A percentile compares a stretch with the other conserved stretches of the same genome.
These are phyloP conservation scores for Shargacucullia verbasci DNA, from an alignment of 2,888 invertebrate species.

Conservation along the genomic window DNA sequence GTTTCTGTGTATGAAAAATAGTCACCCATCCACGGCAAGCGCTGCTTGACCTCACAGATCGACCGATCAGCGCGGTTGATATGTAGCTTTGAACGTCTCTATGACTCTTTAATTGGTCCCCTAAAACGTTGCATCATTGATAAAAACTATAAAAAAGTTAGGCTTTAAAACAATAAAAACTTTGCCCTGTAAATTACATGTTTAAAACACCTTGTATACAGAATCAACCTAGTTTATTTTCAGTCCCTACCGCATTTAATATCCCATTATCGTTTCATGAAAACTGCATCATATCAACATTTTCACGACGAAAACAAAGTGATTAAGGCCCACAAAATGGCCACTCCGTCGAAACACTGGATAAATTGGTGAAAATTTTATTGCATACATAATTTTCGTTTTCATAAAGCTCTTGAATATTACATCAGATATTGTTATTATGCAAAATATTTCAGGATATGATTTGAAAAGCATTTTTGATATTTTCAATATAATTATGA, in stretches of 20 bases:
- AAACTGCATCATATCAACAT: slow-evolving; percentile 37
- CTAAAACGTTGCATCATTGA: too few species aligned
- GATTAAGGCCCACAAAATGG: slow-evolving; percentile 44
- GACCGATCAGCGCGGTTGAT: too few species aligned
- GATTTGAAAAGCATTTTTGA: neutral
- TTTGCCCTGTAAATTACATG: too few species aligned
- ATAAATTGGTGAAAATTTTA: slow-evolving; percentile 47
- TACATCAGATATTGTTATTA: slow-evolving; percentile 5
- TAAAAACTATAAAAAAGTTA: too few species aligned
- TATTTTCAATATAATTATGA: too few species aligned
- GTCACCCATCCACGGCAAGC: too few species aligned
- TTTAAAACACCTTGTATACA: neutral
- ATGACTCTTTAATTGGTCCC: too few species aligned
- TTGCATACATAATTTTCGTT: slow-evolving; percentile 44
- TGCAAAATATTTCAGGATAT: slow-evolving; percentile 2
- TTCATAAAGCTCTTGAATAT: slow-evolving; percentile 21
- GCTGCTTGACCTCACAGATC: too few species aligned
- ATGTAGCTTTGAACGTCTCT: too few species aligned
- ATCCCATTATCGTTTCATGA: slow-evolving; percentile 37
- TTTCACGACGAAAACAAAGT: slow-evolving; percentile 44
- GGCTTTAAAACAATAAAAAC: too few species aligned
- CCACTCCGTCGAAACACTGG: slow-evolving; percentile 36
- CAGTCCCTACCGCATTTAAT: slow-evolving; percentile 32
- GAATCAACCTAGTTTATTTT: slow-evolving; percentile 17
- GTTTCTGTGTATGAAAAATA: too few species aligned